A percentile compares a stretch with the other conserved stretches of the same genome.
Evolutionary conservation across 92 coral and sea anemone species (phyloP).

Genomic region (Montipora capitata): DNA sequence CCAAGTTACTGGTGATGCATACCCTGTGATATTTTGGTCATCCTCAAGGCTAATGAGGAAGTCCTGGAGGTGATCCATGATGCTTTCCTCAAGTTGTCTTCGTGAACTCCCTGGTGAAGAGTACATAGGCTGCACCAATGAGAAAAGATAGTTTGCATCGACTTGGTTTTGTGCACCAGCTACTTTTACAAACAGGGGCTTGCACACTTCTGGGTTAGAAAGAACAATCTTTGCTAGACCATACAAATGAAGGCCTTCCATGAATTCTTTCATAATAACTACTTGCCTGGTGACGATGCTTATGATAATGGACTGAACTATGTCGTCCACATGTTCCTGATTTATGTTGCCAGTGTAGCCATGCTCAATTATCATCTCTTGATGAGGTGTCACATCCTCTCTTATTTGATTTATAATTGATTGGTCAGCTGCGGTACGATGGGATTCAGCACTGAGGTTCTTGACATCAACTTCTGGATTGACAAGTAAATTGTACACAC

Average conservation of each 20-base stretch:
- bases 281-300: slow-evolving; percentile 60
- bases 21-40: slow-evolving; percentile 7
- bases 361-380: slow-evolving; percentile 67
- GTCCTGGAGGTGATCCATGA: not conserved
- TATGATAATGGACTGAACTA: slow-evolving; percentile 58
- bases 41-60: not conserved
- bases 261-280: slow-evolving; percentile 43
- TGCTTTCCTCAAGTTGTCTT: not conserved
- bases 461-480: slow-evolving; percentile 52
- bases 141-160: slow-evolving; percentile 56
- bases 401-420: slow-evolving; percentile 36
- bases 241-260: slow-evolving; percentile 52
- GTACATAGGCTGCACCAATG: slow-evolving; percentile 34
- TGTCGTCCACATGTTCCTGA: slow-evolving; percentile 48
- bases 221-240: slow-evolving; percentile 54
- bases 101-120: slow-evolving; percentile 8
- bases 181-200: slow-evolving; percentile 39
- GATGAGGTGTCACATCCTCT: slow-evolving; percentile 40
- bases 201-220: slow-evolving; percentile 51
- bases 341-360: slow-evolving; percentile 72
- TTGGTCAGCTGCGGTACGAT: slow-evolving; percentile 46
- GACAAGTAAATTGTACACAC: slow-evolving; percentile 59
- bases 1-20: slow-evolving; percentile 28
- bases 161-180: slow-evolving; percentile 17
- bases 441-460: slow-evolving; percentile 29